A percentile compares a stretch with the other conserved stretches of the same genome.
These are phyloP conservation scores for Oscheius sp. DNA, from an alignment of 2,888 invertebrate species.

Conservation along the genomic window DNA sequence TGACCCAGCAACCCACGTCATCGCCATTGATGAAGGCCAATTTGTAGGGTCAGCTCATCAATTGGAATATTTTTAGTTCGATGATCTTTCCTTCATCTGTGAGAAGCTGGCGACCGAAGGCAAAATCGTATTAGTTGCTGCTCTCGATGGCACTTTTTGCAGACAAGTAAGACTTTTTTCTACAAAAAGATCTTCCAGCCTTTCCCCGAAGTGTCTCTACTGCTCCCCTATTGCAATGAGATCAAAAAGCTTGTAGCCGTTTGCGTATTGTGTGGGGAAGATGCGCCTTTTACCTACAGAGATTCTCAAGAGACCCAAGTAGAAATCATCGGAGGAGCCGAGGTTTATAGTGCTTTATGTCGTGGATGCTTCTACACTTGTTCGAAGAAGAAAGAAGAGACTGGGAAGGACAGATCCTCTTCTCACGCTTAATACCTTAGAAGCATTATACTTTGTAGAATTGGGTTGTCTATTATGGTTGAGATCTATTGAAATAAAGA, in stretches of 20 bases:
- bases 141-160: conserved; percentile 76
- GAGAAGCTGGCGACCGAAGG: conserved; percentile 75
- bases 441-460: too few species aligned
- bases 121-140: conserved; percentile 76
- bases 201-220: conserved; percentile 50
- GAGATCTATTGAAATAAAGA: too few species aligned
- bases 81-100: conserved; percentile 55
- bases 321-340: conserved; percentile 56
- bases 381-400: too few species aligned
- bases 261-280: conserved; percentile 49
- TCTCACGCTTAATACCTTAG: too few species aligned
- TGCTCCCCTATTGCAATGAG: conserved; percentile 51
- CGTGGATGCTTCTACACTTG: conserved; percentile 44
- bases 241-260: conserved; percentile 53
- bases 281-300: conserved; percentile 53
- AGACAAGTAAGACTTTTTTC: conserved; percentile 69
- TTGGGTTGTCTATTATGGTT: too few species aligned
- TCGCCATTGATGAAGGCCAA: conserved; percentile 77
- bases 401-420: too few species aligned
- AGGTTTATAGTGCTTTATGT: conserved; percentile 54
- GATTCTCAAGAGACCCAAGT: conserved; percentile 50
- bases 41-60: conserved; percentile 73
- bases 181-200: conserved; percentile 35
- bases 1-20: conserved; percentile 72
- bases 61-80: conserved; percentile 53